Evolutionary conservation across 1,140 invertebrate genomes (phyloP), one percentile per base, ranked within the genome.

Genomic region (Aphelinus certus): DNA sequence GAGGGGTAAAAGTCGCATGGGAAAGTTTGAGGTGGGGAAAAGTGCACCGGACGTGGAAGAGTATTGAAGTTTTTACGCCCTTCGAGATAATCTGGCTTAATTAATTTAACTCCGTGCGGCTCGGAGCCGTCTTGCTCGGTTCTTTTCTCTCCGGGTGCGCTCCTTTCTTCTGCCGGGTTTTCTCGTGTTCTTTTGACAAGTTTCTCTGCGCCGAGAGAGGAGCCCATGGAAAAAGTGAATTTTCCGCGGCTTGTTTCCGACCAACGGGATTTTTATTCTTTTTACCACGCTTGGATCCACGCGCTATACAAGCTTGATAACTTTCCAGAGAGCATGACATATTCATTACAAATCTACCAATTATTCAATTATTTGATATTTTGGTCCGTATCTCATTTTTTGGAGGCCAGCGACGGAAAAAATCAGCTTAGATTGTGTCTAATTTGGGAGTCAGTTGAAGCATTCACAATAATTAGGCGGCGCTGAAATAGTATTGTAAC

Each of bases 21-120:
- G 26, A 26, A 26, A 26, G 26, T 26, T 26, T n/a, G 58, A 51
- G 26, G 9, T 26, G 42, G 3, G 51, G 42, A 26, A 61, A 43
- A 61, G 60, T 42, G 26, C 42, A 26, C 26, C 64, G 62, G 10
- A 49, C 57, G 65, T 51, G 62, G 68, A 68, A 56, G 62, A 73
- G 71, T 77, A 81, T 77, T 78, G 79, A 80, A 80, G 71, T 78
- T 81, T 79, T 77, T 71, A 75, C 74, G 71, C 79, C 76, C 69
- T 73, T 67, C 69, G 51, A 76, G 75, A 79, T 81, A 78, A 81
- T 81, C 76, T 78, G 65, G 75, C 77, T 80, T 81, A 81, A 81
- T 81, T 81, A 81, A 81, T 81, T 80, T 79, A 79, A 81, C 76
- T 81, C 75, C 61, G 71, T 7, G 56, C 26, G 26, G 60, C 46